These are phyloP conservation scores for Chlorospingus semifuscus DNA, from an alignment of 2,797 vertebrate species.

Conservation along the genomic window DNA sequence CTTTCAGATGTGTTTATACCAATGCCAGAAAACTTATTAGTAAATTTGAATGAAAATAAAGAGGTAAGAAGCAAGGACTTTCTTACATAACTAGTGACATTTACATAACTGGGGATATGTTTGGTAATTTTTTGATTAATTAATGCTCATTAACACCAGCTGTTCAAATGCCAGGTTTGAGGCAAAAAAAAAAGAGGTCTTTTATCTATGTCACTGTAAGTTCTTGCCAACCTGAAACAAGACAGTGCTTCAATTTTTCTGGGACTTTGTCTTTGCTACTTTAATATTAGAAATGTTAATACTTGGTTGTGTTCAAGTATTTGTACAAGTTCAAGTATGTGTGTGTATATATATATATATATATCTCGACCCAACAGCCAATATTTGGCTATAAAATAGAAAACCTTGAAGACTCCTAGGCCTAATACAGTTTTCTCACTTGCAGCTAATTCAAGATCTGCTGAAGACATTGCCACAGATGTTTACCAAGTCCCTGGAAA, in stretches of 20 bases:
- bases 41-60: constrained; percentile 96
- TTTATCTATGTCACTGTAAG: not conserved
- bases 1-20: constrained; percentile 96
- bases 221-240: not conserved
- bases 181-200: not conserved
- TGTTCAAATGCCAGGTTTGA: not conserved
- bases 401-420: not conserved
- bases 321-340: no score
- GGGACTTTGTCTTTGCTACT: not conserved
- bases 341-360: no score
- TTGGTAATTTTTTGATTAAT: not conserved
- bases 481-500: constrained; percentile 93
- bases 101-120: not conserved
- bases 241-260: not conserved
- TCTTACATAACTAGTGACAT: not conserved
- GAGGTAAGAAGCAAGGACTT: constrained; percentile 86
- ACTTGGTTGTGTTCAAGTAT: not conserved
- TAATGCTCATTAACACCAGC: not conserved
- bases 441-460: constrained; percentile 92
- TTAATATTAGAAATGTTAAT: not conserved
- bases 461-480: constrained; percentile 89
- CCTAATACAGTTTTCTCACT: constrained; percentile 8
- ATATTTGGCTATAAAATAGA: not conserved
- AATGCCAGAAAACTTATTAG: constrained; percentile 95
- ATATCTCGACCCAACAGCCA: no score